A percentile compares a stretch with the other conserved stretches of the same genome.
phyloP scores from a whole-genome alignment of 1,140 invertebrate genomes.

The Tenebrio molitor region DNA sequence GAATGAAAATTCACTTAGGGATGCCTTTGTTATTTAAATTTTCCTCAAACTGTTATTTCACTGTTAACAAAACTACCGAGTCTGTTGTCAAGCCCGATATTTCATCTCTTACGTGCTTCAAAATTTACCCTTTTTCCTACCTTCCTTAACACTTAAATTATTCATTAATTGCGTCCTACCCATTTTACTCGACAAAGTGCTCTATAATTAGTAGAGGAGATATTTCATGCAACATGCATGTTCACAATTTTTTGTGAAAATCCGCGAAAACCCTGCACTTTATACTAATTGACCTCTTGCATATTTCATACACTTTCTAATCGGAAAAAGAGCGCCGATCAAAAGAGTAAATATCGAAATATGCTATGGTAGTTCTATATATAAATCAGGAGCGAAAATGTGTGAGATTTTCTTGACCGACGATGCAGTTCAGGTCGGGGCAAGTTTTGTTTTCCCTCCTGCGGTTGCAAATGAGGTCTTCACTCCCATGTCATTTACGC shows the following conservation, averaged over 20 bases:
- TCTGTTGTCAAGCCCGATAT: not conserved
- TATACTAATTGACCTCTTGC: too few species aligned
- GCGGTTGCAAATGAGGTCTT: conserved; percentile 38
- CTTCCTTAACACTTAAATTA: conserved; percentile 27
- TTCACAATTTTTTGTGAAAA: not conserved
- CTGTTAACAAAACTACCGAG: conserved; percentile 25
- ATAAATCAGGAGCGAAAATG: too few species aligned
- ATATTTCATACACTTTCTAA: too few species aligned
- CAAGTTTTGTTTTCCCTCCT: conserved; percentile 21
- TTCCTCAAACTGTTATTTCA: conserved; percentile 36
- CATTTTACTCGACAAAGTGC: not conserved
- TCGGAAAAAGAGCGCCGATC: too few species aligned
- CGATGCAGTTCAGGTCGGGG: not conserved
- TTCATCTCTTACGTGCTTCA: not conserved
- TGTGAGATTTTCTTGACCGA: not conserved
- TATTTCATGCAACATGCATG: conserved; percentile 6
- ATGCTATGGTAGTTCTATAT: too few species aligned
- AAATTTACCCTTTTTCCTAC: conserved; percentile 14
- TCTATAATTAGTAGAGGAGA: not conserved
- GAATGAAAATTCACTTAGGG: conserved; percentile 39
- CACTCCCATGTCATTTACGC: conserved; percentile 31
- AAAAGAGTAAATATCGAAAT: too few species aligned
- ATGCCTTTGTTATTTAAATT: conserved; percentile 43
- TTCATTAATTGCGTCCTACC: conserved; percentile 15
- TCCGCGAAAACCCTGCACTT: too few species aligned